Evolutionary conservation across 2,888 invertebrate species (phyloP).

Genomic region (Heteromurus nitidus): DNA sequence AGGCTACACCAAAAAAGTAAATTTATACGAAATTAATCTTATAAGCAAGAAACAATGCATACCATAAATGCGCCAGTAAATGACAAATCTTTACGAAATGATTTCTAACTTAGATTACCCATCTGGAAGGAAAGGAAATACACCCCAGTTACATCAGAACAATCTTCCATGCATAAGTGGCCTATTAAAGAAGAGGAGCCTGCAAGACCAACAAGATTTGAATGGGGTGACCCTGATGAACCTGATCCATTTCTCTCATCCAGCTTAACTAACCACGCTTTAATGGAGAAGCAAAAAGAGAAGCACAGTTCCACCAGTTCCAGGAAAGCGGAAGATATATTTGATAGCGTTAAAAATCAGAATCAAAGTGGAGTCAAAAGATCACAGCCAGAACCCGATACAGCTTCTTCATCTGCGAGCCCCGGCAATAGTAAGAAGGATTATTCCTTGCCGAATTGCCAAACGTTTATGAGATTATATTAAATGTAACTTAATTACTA

Average conservation of each 20-base stretch:
- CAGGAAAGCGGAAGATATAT: slow-evolving; percentile 71
- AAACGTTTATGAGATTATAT: neutral
- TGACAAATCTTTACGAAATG: no score
- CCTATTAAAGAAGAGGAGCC: slow-evolving; percentile 75
- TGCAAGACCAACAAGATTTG: slow-evolving; percentile 81
- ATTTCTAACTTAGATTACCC: slow-evolving; percentile 75
- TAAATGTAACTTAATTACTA: neutral
- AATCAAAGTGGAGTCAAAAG: slow-evolving; percentile 40
- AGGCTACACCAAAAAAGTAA: slow-evolving; percentile 8
- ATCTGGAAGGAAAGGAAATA: slow-evolving; percentile 79
- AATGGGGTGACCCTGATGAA: slow-evolving; percentile 84
- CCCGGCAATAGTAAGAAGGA: no score
- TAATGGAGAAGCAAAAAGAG: slow-evolving; percentile 76
- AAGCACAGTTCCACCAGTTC: slow-evolving; percentile 55
- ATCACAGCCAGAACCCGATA: slow-evolving; percentile 8
- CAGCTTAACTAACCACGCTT: slow-evolving; percentile 75
- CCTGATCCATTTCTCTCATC: slow-evolving; percentile 83
- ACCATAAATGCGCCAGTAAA: neutral
- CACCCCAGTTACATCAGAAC: slow-evolving; percentile 69
- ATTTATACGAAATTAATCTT: no score
- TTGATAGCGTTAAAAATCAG: slow-evolving; percentile 70
- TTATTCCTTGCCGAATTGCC: no score
- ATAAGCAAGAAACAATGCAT: neutral
- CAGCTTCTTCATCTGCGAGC: neutral
- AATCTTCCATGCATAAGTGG: slow-evolving; percentile 63